Evolutionary conservation across 2,113 vertebrate species (phyloP).

Genomic region (Hipposideros armiger): DNA sequence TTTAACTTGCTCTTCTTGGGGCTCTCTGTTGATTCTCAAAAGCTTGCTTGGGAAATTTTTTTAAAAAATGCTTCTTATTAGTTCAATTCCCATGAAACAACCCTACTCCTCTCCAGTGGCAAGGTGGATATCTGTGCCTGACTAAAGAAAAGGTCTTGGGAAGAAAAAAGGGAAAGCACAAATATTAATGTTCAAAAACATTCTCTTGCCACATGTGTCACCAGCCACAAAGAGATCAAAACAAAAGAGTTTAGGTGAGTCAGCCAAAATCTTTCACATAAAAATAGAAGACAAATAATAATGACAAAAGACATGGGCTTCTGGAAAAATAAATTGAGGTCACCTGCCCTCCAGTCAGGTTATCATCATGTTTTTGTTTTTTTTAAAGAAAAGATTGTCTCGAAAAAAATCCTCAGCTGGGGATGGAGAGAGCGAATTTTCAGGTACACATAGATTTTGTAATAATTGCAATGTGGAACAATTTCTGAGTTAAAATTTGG

Average conservation of each 20-base stretch:
- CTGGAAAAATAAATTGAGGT: conserved; percentile 36
- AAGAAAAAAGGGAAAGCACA: background rate
- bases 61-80: background rate
- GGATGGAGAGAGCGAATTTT: background rate
- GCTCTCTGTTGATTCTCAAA: conserved; percentile 44
- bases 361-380: background rate
- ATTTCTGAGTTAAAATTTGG: background rate
- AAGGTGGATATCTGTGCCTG: background rate
- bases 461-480: background rate
- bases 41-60: background rate
- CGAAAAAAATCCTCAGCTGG: background rate
- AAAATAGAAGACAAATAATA: background rate
- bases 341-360: background rate
- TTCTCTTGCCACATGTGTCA: background rate
- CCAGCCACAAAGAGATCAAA: background rate
- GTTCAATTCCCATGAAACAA: conserved; percentile 32
- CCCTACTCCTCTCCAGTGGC: background rate
- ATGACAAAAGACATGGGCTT: background rate
- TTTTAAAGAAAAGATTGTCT: background rate
- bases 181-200: background rate
- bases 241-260: background rate
- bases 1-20: background rate
- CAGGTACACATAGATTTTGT: background rate
- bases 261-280: background rate
- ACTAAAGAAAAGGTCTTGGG: background rate